phyloP scores from a whole-genome alignment of 2,113 vertebrate genomes.

The Calypte anna region DNA sequence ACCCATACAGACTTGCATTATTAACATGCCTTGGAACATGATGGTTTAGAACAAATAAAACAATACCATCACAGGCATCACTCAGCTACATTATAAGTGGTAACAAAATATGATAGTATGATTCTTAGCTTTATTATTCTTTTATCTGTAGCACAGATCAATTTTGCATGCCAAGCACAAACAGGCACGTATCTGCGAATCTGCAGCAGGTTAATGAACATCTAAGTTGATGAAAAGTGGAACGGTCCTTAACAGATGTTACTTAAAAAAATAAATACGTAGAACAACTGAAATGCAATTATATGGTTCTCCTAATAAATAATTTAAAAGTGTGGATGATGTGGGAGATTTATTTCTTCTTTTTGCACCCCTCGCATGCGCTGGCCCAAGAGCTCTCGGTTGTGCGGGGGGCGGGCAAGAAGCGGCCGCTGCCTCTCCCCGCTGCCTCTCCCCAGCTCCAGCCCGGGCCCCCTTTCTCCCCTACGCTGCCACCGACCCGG shows the following conservation, averaged over 20 bases:
- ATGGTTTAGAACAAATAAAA: not conserved
- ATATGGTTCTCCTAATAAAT: not conserved
- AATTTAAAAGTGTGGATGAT: not conserved
- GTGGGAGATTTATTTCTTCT: not conserved
- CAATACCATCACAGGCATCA: not conserved
- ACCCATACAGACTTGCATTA: not conserved
- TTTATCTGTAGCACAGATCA: not conserved
- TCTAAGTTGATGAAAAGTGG: not conserved
- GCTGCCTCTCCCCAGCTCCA: no score
- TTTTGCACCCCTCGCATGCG: rapidly evolving
- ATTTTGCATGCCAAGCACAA: not conserved
- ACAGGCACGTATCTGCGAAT: rapidly evolving
- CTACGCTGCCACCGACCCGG: not conserved
- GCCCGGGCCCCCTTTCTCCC: not conserved
- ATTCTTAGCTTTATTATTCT: not conserved
- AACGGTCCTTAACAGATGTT: rapidly evolving
- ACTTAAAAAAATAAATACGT: rapidly evolving
- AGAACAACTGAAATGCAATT: not conserved
- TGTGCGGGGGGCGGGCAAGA: no score
- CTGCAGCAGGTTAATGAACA: not conserved
- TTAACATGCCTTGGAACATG: rapidly evolving
- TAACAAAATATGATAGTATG: not conserved
- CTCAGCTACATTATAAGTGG: not conserved
- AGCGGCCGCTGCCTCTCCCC: no score
- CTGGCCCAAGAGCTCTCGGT: no score